A percentile compares a stretch with the other conserved stretches of the same genome.
These are phyloP conservation scores for Tenebrio molitor DNA, from an alignment of 1,140 invertebrate species.

Conservation along the genomic window DNA sequence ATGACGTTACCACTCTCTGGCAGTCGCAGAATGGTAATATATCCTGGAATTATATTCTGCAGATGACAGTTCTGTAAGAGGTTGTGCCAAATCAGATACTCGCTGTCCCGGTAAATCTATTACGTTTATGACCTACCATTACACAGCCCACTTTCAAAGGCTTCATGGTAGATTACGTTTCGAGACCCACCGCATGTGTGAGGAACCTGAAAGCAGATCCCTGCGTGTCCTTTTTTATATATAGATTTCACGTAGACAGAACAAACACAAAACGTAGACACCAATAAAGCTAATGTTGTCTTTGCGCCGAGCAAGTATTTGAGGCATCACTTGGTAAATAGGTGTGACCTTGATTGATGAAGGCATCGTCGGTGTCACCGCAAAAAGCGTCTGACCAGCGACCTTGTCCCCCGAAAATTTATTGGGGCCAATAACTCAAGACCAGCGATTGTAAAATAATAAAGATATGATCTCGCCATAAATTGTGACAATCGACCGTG, in stretches of 20 bases:
- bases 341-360: background rate
- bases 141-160: slow-evolving; percentile 9
- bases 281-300: background rate
- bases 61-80: slow-evolving; percentile 23
- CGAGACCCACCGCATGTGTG: background rate
- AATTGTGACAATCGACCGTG: no score
- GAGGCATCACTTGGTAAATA: background rate
- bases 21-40: slow-evolving; percentile 12
- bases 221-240: background rate
- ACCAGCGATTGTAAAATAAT: no score
- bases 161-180: slow-evolving; percentile 17
- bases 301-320: slow-evolving; percentile 9
- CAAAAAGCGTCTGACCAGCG: no score
- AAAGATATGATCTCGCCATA: no score
- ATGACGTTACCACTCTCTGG: slow-evolving; percentile 13
- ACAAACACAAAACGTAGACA: background rate
- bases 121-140: slow-evolving; percentile 26
- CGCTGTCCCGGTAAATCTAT: slow-evolving; percentile 7
- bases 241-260: background rate
- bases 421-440: no score
- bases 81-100: slow-evolving; percentile 30
- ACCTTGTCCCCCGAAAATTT: slow-evolving; percentile 3
- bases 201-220: slow-evolving; percentile 12
- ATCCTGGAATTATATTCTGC: slow-evolving; percentile 9
- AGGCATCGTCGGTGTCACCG: no score